Percentiles rank a stretch among this genome's conserved stretches.
These are phyloP conservation scores for Athene noctua DNA, from an alignment of 2,113 vertebrate genomes.

Conservation along the genomic window DNA sequence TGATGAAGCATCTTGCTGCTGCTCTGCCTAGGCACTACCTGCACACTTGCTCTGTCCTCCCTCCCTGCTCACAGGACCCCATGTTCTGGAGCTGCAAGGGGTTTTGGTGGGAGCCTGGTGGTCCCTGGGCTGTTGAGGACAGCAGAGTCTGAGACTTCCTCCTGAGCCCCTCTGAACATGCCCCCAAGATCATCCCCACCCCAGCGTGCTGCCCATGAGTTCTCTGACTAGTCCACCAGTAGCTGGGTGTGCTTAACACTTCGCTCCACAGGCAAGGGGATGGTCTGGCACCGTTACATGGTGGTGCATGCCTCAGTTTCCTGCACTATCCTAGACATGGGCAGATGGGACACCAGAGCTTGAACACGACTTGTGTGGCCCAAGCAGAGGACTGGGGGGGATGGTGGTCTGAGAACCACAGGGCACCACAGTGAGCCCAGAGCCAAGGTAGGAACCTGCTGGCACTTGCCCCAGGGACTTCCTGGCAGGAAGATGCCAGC, in stretches of 20 bases:
- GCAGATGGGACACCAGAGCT: background rate
- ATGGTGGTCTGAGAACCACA: background rate
- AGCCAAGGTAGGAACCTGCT: background rate
- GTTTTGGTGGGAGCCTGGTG: background rate
- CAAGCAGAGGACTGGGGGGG: background rate
- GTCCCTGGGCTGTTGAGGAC: background rate
- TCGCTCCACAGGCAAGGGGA: background rate
- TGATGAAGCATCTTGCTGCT: no score
- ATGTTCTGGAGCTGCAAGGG: background rate
- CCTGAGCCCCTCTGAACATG: rapidly evolving
- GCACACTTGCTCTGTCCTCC: background rate
- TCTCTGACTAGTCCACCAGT: background rate
- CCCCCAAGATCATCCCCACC: background rate
- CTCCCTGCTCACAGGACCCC: background rate
- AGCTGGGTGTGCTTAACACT: background rate
- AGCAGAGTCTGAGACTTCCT: background rate
- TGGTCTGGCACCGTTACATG: no score
- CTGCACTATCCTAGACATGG: background rate
- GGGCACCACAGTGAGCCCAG: background rate
- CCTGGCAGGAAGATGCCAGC: background rate
- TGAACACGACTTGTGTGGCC: background rate
- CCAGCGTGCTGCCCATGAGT: rapidly evolving
- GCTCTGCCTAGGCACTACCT: background rate
- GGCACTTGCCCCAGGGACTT: background rate
- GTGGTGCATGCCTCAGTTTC: background rate